Percentiles rank a stretch among this genome's conserved stretches.
phyloP scores from a whole-genome alignment of 2,113 vertebrate genomes.

The Tachuris rubrigastra region DNA sequence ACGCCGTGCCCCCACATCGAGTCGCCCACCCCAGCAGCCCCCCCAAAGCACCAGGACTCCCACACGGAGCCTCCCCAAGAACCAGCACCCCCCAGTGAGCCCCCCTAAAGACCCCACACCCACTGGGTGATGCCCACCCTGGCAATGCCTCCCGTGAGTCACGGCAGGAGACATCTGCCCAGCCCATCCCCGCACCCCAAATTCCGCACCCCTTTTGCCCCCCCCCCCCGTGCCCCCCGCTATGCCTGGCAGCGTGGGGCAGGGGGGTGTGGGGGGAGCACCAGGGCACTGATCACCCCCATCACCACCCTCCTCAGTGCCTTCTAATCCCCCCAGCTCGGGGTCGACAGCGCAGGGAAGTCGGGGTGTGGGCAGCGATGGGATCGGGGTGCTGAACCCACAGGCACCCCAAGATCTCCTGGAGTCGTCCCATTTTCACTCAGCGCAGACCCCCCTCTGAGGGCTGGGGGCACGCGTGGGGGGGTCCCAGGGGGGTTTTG shows the following conservation, averaged over 20 bases:
- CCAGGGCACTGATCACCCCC: background rate
- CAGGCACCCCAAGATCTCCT: background rate
- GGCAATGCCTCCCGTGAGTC: background rate
- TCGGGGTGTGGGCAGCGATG: accelerated
- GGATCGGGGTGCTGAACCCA: background rate
- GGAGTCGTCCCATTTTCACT: background rate
- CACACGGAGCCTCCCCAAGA: too few species aligned
- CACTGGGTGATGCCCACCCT: background rate
- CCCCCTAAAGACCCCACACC: background rate
- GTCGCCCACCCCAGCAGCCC: too few species aligned
- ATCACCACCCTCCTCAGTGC: background rate
- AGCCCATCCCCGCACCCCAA: background rate
- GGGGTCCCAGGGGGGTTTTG: background rate
- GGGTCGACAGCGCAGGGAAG: background rate
- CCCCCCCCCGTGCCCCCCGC: too few species aligned
- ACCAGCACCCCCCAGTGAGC: background rate
- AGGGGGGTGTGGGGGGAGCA: too few species aligned
- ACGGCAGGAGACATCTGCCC: background rate
- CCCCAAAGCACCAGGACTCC: too few species aligned
- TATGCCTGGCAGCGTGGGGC: background rate
- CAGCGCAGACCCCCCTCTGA: background rate
- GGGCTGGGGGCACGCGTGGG: background rate
- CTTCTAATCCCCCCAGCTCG: too few species aligned
- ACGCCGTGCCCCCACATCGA: too few species aligned
- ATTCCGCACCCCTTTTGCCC: background rate